These are phyloP conservation scores for Seriola aureovittata DNA, from an alignment of 2,113 vertebrate genomes.

Conservation along the genomic window DNA sequence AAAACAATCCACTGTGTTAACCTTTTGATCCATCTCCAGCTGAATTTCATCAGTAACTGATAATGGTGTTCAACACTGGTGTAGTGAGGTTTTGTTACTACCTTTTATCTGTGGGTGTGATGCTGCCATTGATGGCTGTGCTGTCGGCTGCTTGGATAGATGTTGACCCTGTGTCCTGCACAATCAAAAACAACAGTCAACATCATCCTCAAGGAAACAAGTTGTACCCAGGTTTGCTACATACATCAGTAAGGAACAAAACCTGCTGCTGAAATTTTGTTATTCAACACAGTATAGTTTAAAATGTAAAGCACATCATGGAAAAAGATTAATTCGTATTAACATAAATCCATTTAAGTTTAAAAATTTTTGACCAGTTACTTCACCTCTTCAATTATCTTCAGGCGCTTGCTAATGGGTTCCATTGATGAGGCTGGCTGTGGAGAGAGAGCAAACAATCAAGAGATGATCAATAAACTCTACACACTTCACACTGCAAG, in stretches of 20 bases:
- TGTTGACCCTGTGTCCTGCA: slow-evolving; percentile 93
- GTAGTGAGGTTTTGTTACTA: slow-evolving; percentile 62
- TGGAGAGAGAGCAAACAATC: slow-evolving; percentile 17
- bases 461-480: background rate
- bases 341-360: background rate
- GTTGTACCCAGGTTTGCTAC: background rate
- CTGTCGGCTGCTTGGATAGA: slow-evolving; percentile 99
- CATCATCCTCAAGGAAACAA: background rate
- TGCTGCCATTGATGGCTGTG: slow-evolving; percentile 96
- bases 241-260: background rate
- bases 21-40: background rate
- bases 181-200: background rate
- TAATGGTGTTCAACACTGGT: background rate
- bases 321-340: background rate
- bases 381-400: slow-evolving; percentile 95
- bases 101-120: slow-evolving; percentile 99
- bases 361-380: background rate
- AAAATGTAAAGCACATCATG: background rate
- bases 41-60: background rate
- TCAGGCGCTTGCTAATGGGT: slow-evolving; percentile 96
- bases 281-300: background rate
- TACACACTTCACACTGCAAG: background rate
- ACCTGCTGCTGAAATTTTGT: rapidly evolving
- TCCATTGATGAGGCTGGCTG: slow-evolving; percentile 87
- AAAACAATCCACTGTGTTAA: background rate